Conservation (phyloP, 2,888 invertebrate species). For the Cacoxenus indagator region DNA sequence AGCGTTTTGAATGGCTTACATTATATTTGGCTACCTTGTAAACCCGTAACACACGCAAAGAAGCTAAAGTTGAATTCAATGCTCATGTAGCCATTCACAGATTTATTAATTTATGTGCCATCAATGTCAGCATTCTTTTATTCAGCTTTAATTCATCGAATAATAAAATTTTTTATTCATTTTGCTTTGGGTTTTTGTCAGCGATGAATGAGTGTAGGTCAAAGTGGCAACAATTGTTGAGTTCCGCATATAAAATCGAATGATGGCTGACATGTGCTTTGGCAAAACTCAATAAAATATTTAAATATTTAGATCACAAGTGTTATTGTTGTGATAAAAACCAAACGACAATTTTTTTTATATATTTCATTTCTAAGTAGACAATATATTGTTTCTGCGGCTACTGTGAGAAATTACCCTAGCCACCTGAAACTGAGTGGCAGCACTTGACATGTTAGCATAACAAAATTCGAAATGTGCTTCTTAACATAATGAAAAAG, state of each 20-base stretch:
- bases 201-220: constrained; percentile 2
- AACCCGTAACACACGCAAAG: too few species aligned
- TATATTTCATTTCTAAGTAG: background rate
- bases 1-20: too few species aligned
- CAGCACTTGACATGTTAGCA: background rate
- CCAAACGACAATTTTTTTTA: background rate
- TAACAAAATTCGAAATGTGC: background rate
- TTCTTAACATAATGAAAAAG: background rate
- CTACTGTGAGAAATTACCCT: background rate
- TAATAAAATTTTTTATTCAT: background rate
- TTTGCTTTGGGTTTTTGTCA: background rate
- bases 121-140: constrained; percentile 50
- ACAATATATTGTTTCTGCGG: background rate
- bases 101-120: constrained; percentile 40
- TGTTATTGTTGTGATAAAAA: background rate
- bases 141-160: constrained; percentile 15
- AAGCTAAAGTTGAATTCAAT: constrained; percentile 4
- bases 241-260: background rate
- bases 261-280: background rate
- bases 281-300: constrained; percentile 3
- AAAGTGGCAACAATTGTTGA: constrained; percentile 1
- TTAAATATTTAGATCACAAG: background rate
- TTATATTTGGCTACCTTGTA: too few species aligned
- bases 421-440: background rate
- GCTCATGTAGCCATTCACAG: constrained; percentile 35